Evolutionary conservation across 2,888 invertebrate genomes (phyloP), one percentile per base, ranked within the genome.

Genomic region (Morinoia aosen): DNA sequence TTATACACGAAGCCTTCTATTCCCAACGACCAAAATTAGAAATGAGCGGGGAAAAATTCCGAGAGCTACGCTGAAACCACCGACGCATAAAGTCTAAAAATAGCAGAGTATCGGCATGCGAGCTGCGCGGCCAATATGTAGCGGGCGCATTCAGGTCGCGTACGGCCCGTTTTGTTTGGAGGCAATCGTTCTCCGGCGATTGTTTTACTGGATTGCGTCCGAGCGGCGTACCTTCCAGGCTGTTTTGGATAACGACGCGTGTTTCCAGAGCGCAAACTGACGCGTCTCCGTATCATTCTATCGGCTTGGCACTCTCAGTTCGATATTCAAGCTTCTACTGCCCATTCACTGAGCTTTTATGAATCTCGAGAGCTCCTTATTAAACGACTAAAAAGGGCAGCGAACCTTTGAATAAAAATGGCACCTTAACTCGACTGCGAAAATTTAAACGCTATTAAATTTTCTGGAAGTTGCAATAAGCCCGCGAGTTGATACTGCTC

Each of bases 241-340:
- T 16, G 8, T 76, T 76, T 76, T 33, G 76, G 76, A 76, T 76
- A 76, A 76, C 76, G 76, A 76, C 76, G 33, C 19, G 76, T 76
- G 76, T 76, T 64, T 33, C 76, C 76, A 33, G 25, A 16, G 76
- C 33, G 76, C 19, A 90, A 90, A 90, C 90, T 90, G 39, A 90
- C 90, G 90, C 12, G 33, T 40, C 33, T 90, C 16, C 19, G 39
- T 40, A 90, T 90, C 40, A 14, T 40, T 39, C 90, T 12, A 90
- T 40, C 90, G 39, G 19, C 90, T 90, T 90, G 48, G 90, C 48
- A 90, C 40, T 40, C 39, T 90, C 1, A 40, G 40, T 90, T 48
- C 90, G 48, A 90, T 90, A 90, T 90, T 90, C 76, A 76, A 16
- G 76, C 76, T 76, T 76, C 48, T 90, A 90, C 90, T 90, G 90